Base-by-base conservation (phyloP, 2,888 invertebrate genomes). In the Doris montereyensis region DNA sequence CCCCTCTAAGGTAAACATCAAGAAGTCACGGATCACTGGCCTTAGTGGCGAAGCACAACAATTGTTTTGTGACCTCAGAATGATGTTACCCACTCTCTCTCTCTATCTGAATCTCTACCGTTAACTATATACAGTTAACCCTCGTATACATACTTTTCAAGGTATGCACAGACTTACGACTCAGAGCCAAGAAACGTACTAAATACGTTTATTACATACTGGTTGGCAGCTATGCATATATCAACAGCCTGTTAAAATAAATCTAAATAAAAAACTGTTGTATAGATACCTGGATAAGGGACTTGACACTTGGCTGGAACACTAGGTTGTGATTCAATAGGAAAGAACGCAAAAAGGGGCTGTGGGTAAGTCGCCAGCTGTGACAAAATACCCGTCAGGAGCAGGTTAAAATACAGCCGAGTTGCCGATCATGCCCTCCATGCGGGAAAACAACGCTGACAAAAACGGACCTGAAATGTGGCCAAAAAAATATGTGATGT, bases 301-400 rank as follows among this genome's bases (percentile, higher is more conserved):
- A 97, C 89, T 96, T 96, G 89, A 97, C 95, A 88, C 96, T 96
- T 0, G 97, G 97, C 90, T 97, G 97, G 88, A 97, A 94, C 85
- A 96, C 95, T 86, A 95, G 94, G 90, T 95, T 95, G 81, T 96
- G 95, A 88, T 97, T 96, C 82, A 99, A 93, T 68, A 99, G 93
- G 90, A 97, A 94, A 1, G 97, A 95, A 83, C 96, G 94, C 75
- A 98, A 93, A 77, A 98, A 92, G 30, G 4, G 97, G 97, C 85
- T 97, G 95, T 0, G 98, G 97, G 91, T 97, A 96, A 80, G 96
- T 94, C 3, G 97, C 95, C 84, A 99, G 93, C 84, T 96, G 94
- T 41, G 96, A 95, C 70, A 99, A 93, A 34, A 97, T 93, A 3
- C 96, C 96, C 2, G 97, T 97, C 83, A 98, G 93, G 86, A 96